Evolutionary conservation across 2,888 invertebrate species (phyloP), one percentile per base, ranked within the genome.

Genomic region (Serripes groenlandicus): DNA sequence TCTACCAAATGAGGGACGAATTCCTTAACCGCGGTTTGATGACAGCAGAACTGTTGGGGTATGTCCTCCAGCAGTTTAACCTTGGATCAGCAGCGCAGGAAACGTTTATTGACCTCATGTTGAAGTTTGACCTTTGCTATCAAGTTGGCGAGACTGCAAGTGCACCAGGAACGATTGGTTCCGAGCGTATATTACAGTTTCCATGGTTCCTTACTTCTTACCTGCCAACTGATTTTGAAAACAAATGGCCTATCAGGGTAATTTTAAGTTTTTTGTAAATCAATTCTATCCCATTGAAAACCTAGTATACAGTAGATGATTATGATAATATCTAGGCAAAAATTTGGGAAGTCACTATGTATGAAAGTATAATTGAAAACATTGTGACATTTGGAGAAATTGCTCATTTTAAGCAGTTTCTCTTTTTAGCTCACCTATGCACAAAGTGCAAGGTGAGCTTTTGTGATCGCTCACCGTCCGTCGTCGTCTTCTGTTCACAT

Each of bases 91-190:
- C 92, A 54, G 91, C 91, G 3, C 80, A 89, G 30, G 92, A 91
- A 26, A 90, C 84, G n/a, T 92, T 93, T 69, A 88, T 92, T 34
- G 89, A 91, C 66, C 86, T 92, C 7, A 92, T 93, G 93, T 82
- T 92, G 21, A 93, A 90, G 80, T 93, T 93, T 90, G 91, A 92
- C 72, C 88, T 93, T 21, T 93, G 93, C 71, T 93, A 91, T 78
- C 90, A 92, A 85, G 89, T 92, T 23, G 85, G 86, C 1, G 88
- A 87, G 23, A 78, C 86, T 0, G 75, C 84, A 0, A 83, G 83
- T 23, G 78, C 89, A 21, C 90, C 88, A 0, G 86, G 83, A 15
- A 85, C 89, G 4, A 71, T 90, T 21, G 90, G 88, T 1, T 89
- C 90, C 0, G 72, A 87, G 49, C 75, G 88, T 3, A 86, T 92